These are phyloP conservation scores for Trichomalopsis sarcophagae DNA, from an alignment of 1,140 invertebrate species.

Conservation along the genomic window DNA sequence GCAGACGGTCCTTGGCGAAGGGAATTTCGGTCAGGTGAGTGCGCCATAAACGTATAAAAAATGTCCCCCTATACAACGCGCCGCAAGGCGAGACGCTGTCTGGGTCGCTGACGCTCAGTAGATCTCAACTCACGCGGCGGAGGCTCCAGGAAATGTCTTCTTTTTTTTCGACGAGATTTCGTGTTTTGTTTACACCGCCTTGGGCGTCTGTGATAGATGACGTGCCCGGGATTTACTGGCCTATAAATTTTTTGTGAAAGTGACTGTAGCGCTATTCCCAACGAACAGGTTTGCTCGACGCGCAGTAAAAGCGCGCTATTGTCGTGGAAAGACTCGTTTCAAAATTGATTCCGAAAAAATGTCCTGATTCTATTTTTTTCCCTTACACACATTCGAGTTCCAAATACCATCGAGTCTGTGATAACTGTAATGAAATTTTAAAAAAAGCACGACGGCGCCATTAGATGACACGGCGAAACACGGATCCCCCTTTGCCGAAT, in stretches of 20 bases:
- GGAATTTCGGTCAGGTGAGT: slow-evolving; percentile 88
- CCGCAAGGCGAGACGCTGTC: neutral
- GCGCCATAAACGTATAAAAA: neutral
- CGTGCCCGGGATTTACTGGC: neutral
- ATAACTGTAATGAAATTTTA: neutral
- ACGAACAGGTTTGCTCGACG: neutral
- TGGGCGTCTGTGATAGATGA: neutral
- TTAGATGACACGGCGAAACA: neutral
- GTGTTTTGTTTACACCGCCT: neutral
- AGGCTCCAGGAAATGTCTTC: neutral
- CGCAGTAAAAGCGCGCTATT: too few relatives aligned
- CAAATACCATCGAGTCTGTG: neutral
- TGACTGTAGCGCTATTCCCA: neutral
- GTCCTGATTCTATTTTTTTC: neutral
- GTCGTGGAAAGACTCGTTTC: too few relatives aligned
- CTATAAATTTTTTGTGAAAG: slow-evolving; percentile 1
- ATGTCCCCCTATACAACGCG: neutral
- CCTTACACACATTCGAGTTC: neutral
- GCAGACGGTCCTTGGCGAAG: slow-evolving; percentile 87
- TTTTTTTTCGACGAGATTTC: neutral
- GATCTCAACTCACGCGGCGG: neutral
- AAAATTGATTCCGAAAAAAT: neutral
- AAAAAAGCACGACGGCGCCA: neutral
- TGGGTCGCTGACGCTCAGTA: neutral
- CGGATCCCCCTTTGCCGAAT: neutral